These are phyloP conservation scores for Halcyon chelicuti DNA, from an alignment of 2,797 vertebrate species.

Conservation along the genomic window DNA sequence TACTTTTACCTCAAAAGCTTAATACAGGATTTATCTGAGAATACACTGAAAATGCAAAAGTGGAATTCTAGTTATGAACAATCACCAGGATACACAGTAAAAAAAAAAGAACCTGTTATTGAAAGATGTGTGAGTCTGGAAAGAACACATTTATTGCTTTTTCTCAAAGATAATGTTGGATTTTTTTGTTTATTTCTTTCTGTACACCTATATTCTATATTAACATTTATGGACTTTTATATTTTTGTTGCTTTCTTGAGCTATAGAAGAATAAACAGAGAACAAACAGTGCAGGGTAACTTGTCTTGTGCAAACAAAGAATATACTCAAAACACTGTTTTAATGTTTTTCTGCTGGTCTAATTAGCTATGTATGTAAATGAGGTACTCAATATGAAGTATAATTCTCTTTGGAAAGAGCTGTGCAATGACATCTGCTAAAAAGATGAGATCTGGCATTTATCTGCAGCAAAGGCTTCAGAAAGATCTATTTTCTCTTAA, in stretches of 20 bases:
- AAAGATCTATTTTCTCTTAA: conserved; percentile 18
- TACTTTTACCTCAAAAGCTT: background rate
- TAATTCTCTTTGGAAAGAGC: background rate
- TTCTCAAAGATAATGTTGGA: background rate
- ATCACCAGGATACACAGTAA: background rate
- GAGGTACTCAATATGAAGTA: background rate
- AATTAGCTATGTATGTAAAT: conserved; percentile 1
- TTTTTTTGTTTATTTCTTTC: background rate
- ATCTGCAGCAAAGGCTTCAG: conserved; percentile 8
- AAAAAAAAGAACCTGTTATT: background rate
- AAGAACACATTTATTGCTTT: background rate
- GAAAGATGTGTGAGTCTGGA: background rate
- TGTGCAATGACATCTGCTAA: conserved; percentile 1
- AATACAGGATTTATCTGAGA: background rate
- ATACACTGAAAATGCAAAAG: background rate
- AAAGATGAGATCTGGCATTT: conserved; percentile 6
- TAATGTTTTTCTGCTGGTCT: background rate
- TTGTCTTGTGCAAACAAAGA: background rate
- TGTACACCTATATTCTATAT: background rate
- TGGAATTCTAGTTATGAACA: background rate
- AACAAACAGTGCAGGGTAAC: background rate
- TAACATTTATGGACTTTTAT: background rate
- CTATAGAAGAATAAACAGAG: background rate
- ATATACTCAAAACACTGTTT: background rate
- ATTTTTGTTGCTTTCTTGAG: background rate